Evolutionary conservation across 2,888 invertebrate species (phyloP), one percentile per base, ranked within the genome.

Genomic region (Parapristionchus giblindavisi): DNA sequence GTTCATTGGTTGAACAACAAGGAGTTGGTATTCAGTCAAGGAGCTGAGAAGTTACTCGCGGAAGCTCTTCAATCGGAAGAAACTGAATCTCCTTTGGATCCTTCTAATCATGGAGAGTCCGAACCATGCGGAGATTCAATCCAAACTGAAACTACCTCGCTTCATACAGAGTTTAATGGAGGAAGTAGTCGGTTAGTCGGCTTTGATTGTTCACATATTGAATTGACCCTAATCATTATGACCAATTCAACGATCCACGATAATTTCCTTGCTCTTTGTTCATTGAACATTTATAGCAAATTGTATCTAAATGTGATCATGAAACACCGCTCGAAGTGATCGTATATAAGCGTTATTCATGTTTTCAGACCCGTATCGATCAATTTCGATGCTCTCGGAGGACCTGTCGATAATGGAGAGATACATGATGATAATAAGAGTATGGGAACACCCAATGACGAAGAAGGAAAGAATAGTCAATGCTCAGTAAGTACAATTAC

Each of bases 1-100:
- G 91, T 99, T 56, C 98, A 99, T 89, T 99, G 99, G 99, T 90
- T 99, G 77, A 97, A 99, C 90, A 99, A 99, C 89, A 99, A 99
- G 89, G 99, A 99, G 90, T 94, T 99, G 93, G 94, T 96, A 89
- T 98, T 98, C 90, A 96, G 95, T 34, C 92, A 95, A 88, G 95
- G 96, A 89, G 96, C 97, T 1, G 98, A 99, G 90, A 93, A 93
- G 76, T 93, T 98, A 88, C 90, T 99, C 68, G 85, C 87, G 1
- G 88, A 88, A 73, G 83, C 87, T 2, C 77, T 88, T 5, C 66
- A 85, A 27, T 76, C 78, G 40, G 86, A 87, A 3, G 78, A 66
- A 21, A 38, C 29, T 17, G n/a, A n/a, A n/a, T n/a, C n/a, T n/a
- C n/a, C n/a, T n/a, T n/a, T n/a, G n/a, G n/a, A n/a, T n/a, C n/a